Percentiles rank a stretch among this genome's conserved stretches.
Conservation (phyloP, 2,113 vertebrate species). For the Romanogobio albipinnatus region DNA sequence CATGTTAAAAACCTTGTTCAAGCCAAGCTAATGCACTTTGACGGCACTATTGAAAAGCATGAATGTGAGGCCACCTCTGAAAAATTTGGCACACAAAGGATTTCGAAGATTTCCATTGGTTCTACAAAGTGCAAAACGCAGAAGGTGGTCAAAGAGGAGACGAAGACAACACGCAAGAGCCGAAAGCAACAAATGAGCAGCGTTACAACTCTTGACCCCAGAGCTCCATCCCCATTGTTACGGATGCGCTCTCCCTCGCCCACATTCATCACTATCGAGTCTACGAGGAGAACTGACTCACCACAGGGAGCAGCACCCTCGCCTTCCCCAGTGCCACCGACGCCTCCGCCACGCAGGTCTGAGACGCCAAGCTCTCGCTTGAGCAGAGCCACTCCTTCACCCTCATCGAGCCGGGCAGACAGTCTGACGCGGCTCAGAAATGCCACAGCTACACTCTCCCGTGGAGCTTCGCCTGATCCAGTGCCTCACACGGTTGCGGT, state of each 20-base stretch:
- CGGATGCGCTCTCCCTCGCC: slow-evolving; percentile 83
- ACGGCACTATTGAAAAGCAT: slow-evolving; percentile 72
- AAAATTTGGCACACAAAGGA: slow-evolving; percentile 66
- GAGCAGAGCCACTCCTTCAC: slow-evolving; percentile 75
- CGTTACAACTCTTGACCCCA: slow-evolving; percentile 65
- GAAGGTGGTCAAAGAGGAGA: slow-evolving; percentile 61
- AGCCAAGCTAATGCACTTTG: slow-evolving; percentile 69
- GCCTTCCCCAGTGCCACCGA: slow-evolving; percentile 69
- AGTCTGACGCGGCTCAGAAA: slow-evolving; percentile 85
- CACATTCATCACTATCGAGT: slow-evolving; percentile 87
- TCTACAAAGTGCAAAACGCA: slow-evolving; percentile 71
- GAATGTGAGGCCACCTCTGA: slow-evolving; percentile 70
- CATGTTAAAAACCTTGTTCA: slow-evolving; percentile 72
- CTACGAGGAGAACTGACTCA: slow-evolving; percentile 75
- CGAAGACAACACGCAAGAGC: slow-evolving; percentile 65
- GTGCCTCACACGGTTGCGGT: slow-evolving; percentile 65
- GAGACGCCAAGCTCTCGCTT: slow-evolving; percentile 72
- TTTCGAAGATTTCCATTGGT: slow-evolving; percentile 72
- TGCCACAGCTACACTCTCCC: slow-evolving; percentile 82
- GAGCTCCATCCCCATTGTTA: slow-evolving; percentile 72
- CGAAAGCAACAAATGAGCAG: slow-evolving; percentile 65
- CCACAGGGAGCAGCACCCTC: slow-evolving; percentile 73
- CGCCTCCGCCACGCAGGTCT: slow-evolving; percentile 71
- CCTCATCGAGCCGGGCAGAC: slow-evolving; percentile 79
- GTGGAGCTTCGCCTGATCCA: slow-evolving; percentile 71